Conservation (phyloP, 2,888 invertebrate genomes). For the Microplitis manilae region DNA sequence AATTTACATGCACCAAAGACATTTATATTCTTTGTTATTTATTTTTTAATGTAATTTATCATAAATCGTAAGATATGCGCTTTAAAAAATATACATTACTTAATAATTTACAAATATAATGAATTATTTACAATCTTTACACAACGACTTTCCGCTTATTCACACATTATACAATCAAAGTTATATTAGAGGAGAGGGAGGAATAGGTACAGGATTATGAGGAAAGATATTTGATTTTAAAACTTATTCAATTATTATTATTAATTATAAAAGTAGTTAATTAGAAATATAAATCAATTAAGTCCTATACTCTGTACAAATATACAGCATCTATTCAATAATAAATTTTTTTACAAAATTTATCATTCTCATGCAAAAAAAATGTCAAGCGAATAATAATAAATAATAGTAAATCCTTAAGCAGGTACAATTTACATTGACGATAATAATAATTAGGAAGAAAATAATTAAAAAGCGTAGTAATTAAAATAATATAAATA, state of each 20-base stretch:
- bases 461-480: slow-evolving; percentile 47
- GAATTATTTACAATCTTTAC: slow-evolving; percentile 42
- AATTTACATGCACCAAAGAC: slow-evolving; percentile 25
- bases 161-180: slow-evolving; percentile 63
- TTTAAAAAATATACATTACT: slow-evolving; percentile 41
- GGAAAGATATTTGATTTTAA: slow-evolving; percentile 3
- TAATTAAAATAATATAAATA: too few relatives aligned
- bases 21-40: slow-evolving; percentile 13
- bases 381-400: slow-evolving; percentile 47
- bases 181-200: neutral
- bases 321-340: slow-evolving; percentile 49
- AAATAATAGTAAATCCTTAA: slow-evolving; percentile 69
- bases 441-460: slow-evolving; percentile 6
- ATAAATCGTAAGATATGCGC: slow-evolving; percentile 21
- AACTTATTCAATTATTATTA: slow-evolving; percentile 9
- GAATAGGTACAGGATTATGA: slow-evolving; percentile 2
- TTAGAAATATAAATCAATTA: slow-evolving; percentile 11
- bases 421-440: slow-evolving; percentile 68
- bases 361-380: slow-evolving; percentile 43
- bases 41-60: slow-evolving; percentile 29
- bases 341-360: slow-evolving; percentile 38
- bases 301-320: slow-evolving; percentile 58
- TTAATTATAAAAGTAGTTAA: slow-evolving; percentile 1
- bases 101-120: slow-evolving; percentile 40
- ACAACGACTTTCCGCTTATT: slow-evolving; percentile 57